Evolutionary conservation across 2,888 invertebrate species (phyloP).

Genomic region (Plebejus melissa): DNA sequence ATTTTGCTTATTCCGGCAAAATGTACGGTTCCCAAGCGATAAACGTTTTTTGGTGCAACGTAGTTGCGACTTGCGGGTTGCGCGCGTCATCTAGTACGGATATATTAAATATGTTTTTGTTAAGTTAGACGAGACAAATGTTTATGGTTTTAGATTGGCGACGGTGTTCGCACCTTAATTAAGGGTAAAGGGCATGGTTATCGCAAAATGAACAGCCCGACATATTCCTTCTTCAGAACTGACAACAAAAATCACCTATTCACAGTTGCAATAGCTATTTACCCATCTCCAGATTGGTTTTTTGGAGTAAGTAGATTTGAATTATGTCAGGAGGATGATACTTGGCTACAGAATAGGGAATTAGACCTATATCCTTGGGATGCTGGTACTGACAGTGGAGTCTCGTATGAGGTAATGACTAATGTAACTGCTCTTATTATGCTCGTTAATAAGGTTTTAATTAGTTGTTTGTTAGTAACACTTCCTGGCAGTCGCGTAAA

Average conservation of each 20-base stretch:
- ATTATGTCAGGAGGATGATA: slow-evolving; percentile 91
- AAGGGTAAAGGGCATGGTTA: slow-evolving; percentile 70
- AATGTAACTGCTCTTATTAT: no score
- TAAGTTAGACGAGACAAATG: background rate
- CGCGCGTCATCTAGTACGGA: no score
- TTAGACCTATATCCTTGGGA: slow-evolving; percentile 96
- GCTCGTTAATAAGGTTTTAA: no score
- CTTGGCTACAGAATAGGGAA: slow-evolving; percentile 90
- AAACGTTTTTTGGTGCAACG: no score
- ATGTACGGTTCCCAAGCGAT: no score
- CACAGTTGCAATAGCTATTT: slow-evolving; percentile 54
- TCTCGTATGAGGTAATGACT: slow-evolving; percentile 88
- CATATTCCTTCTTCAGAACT: slow-evolving; percentile 61
- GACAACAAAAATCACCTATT: slow-evolving; percentile 60
- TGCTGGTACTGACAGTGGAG: slow-evolving; percentile 96
- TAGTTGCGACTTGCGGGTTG: no score
- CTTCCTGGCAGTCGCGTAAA: no score
- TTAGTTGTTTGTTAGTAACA: no score
- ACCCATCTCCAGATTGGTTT: slow-evolving; percentile 95
- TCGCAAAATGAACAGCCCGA: slow-evolving; percentile 59
- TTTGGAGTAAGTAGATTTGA: slow-evolving; percentile 94
- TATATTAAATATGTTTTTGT: background rate
- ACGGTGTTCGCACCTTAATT: slow-evolving; percentile 62
- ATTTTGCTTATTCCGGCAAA: no score
- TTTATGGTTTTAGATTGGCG: slow-evolving; percentile 52